These are phyloP conservation scores for Austrofundulus limnaeus DNA, from an alignment of 2,113 vertebrate genomes.

Conservation along the genomic window DNA sequence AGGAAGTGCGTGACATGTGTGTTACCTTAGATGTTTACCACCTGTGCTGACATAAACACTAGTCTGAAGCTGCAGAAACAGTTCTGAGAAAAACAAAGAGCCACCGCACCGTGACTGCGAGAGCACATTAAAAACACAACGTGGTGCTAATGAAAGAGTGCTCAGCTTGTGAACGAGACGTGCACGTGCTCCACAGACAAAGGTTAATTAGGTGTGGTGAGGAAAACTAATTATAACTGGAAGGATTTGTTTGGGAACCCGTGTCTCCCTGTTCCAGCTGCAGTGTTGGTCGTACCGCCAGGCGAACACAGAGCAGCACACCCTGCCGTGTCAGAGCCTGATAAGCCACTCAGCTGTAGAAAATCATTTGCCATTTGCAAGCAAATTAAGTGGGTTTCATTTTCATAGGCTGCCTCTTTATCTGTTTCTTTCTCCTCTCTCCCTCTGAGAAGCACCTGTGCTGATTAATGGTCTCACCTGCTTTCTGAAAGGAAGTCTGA, in stretches of 20 bases:
- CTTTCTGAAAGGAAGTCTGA: slow-evolving; percentile 47
- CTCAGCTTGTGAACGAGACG: slow-evolving; percentile 63
- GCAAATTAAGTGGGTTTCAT: slow-evolving; percentile 78
- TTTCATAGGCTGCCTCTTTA: slow-evolving; percentile 68
- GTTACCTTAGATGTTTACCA: background rate
- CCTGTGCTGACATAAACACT: background rate
- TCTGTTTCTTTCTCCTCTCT: slow-evolving; percentile 28
- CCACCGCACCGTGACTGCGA: background rate
- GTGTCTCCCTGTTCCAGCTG: slow-evolving; percentile 35
- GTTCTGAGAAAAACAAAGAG: background rate
- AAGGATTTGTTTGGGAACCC: slow-evolving; percentile 32
- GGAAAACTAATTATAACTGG: slow-evolving; percentile 63
- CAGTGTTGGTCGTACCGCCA: slow-evolving; percentile 62
- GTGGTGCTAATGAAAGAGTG: slow-evolving; percentile 48
- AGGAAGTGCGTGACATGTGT: background rate
- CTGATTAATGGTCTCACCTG: slow-evolving; percentile 66
- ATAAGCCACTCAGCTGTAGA: slow-evolving; percentile 78
- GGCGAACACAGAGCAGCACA: slow-evolving; percentile 62
- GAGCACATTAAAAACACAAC: slow-evolving; percentile 42
- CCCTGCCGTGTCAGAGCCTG: slow-evolving; percentile 60
- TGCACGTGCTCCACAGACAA: slow-evolving; percentile 51
- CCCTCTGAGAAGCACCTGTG: slow-evolving; percentile 39
- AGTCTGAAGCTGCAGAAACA: background rate
- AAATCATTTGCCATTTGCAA: slow-evolving; percentile 68
- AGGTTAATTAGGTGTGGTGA: slow-evolving; percentile 74